Percentiles rank a stretch among this genome's conserved stretches.
These are phyloP conservation scores for Felis chaus DNA, from an alignment of 2,113 vertebrate species.

Conservation along the genomic window DNA sequence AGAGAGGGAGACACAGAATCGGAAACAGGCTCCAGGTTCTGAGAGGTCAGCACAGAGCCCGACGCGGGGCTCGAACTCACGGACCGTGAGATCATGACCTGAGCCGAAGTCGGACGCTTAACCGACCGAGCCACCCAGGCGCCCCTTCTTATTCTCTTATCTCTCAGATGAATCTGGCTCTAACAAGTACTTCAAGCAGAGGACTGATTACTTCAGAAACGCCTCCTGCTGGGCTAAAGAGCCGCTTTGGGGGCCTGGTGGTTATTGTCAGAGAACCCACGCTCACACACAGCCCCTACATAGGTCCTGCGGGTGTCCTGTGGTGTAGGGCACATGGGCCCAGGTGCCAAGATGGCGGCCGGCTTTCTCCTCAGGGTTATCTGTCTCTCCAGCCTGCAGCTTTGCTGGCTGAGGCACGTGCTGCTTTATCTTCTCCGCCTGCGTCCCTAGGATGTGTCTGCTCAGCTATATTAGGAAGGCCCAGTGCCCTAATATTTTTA, in stretches of 20 bases:
- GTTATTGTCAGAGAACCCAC: not conserved
- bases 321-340: not conserved
- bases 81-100: no score
- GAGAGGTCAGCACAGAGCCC: no score
- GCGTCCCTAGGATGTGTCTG: not conserved
- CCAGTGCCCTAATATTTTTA: not conserved
- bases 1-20: no score
- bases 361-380: not conserved
- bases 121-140: no score
- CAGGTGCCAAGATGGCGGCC: not conserved
- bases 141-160: not conserved
- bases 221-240: not conserved
- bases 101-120: no score
- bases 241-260: not conserved
- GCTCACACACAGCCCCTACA: not conserved
- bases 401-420: not conserved
- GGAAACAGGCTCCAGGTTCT: no score
- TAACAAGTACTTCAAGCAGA: constrained; percentile 19
- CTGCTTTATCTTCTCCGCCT: not conserved
- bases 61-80: no score
- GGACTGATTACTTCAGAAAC: constrained; percentile 2
- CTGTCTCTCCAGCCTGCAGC: not conserved
- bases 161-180: not conserved
- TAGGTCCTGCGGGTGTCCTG: not conserved
- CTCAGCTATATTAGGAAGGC: not conserved